phyloP scores from a whole-genome alignment of 2,113 vertebrate species.

The Varanus salvator region DNA sequence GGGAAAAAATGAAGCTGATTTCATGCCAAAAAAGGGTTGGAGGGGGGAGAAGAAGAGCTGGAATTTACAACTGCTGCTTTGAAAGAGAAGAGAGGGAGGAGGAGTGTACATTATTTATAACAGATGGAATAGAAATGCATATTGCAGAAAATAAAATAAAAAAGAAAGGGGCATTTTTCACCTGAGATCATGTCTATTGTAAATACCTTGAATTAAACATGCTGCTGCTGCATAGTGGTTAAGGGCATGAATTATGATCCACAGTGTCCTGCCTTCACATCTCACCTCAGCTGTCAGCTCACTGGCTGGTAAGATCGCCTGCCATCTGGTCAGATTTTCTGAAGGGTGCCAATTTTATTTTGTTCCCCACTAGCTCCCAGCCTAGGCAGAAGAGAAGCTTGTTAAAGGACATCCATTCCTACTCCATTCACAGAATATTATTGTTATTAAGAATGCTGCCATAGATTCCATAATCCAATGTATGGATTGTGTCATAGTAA shows the following conservation, averaged over 20 bases:
- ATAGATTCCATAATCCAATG: background rate
- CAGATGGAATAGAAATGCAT: background rate
- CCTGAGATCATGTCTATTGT: background rate
- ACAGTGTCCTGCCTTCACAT: background rate
- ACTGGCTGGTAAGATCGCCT: background rate
- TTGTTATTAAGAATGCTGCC: background rate
- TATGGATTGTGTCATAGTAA: background rate
- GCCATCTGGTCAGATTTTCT: background rate
- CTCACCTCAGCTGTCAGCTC: background rate
- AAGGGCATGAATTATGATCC: background rate
- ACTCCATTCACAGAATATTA: background rate
- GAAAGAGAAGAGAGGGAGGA: background rate
- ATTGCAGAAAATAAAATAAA: background rate
- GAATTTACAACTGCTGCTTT: background rate
- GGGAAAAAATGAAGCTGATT: background rate
- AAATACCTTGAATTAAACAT: conserved; percentile 11
- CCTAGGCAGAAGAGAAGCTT: background rate
- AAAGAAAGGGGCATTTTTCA: background rate
- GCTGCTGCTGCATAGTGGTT: background rate
- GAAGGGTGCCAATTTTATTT: background rate
- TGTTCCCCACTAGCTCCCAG: background rate
- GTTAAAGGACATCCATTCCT: background rate
- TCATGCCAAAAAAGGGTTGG: background rate
- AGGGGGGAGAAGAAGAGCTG: background rate
- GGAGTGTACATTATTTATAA: background rate